phyloP scores from a whole-genome alignment of 2,888 invertebrate genomes.

The Pegoplata infirma region DNA sequence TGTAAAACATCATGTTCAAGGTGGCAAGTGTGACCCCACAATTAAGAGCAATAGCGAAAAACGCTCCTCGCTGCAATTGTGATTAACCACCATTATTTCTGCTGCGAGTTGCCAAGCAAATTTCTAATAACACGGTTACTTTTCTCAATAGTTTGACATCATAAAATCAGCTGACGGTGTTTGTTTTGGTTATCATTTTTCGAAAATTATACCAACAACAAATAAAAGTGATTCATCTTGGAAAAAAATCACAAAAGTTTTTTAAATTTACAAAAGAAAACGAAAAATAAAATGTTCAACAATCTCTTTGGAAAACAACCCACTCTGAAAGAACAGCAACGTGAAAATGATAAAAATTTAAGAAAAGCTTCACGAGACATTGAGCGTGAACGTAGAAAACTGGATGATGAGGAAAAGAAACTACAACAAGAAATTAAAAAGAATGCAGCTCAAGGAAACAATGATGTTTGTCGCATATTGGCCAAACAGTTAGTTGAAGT shows the following conservation, averaged over 20 bases:
- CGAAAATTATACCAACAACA: background rate
- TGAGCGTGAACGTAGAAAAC: constrained; percentile 87
- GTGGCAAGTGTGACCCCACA: too few relatives aligned
- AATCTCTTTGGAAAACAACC: constrained; percentile 82
- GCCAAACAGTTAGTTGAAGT: constrained; percentile 94
- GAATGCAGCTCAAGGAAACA: constrained; percentile 91
- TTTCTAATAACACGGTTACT: background rate
- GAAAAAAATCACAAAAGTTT: background rate
- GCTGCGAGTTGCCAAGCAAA: too few relatives aligned
- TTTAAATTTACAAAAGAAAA: background rate
- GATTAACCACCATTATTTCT: too few relatives aligned
- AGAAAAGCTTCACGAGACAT: constrained; percentile 90
- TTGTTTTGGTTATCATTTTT: constrained; percentile 42
- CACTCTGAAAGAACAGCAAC: constrained; percentile 87
- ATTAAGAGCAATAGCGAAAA: too few relatives aligned
- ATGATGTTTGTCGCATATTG: constrained; percentile 88
- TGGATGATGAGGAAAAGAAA: constrained; percentile 94
- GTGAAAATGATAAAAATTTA: constrained; percentile 88
- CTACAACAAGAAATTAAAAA: constrained; percentile 94
- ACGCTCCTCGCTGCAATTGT: too few relatives aligned
- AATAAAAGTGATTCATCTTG: constrained; percentile 49
- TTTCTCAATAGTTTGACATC: background rate
- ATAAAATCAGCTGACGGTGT: constrained; percentile 48
- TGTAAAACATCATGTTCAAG: too few relatives aligned
- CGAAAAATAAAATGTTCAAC: constrained; percentile 70